Evolutionary conservation across 2,113 vertebrate genomes (phyloP).

Genomic region (human): GRCh38 chr7:55528501-55529000

Average conservation of each 20-base stretch:
- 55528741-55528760: not conserved
- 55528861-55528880: not conserved
- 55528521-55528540: not conserved
- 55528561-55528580: not conserved
- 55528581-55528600: not conserved
- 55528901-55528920: not conserved
- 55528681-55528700: not conserved
- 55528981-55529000: not conserved
- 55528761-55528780: not conserved
- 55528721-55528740: not conserved
- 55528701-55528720: conserved; percentile 10
- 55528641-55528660: not conserved
- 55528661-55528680: not conserved
- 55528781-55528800: not conserved
- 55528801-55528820: not conserved
- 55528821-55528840: not conserved
- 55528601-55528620: not conserved
- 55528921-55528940: not conserved
- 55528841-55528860: not conserved
- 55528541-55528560: not conserved
- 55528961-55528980: not conserved
- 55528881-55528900: not conserved
- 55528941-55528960: not conserved
- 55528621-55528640: not conserved
- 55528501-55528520: not conserved